phyloP scores from a whole-genome alignment of 2,113 vertebrate species.

The Platysteira castanea region DNA sequence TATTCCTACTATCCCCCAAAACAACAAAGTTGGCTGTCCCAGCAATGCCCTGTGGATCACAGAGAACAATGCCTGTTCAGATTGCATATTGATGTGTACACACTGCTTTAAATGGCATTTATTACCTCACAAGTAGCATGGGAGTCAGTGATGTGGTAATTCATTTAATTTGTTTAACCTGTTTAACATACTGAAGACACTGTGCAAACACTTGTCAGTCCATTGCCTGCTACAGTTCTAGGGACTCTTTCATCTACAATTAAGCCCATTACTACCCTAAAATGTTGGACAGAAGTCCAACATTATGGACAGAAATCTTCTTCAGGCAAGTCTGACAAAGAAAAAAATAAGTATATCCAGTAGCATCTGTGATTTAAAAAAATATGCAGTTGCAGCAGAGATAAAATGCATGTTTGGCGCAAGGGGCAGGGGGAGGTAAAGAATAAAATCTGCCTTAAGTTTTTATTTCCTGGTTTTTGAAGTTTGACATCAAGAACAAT shows the following conservation, averaged over 20 bases:
- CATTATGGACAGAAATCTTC: not conserved
- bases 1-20: not conserved
- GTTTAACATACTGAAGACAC: slow-evolving; percentile 19
- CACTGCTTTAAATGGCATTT: slow-evolving; percentile 1
- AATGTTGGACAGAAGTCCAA: not conserved
- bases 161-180: slow-evolving; percentile 48
- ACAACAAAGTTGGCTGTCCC: not conserved
- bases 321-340: not conserved
- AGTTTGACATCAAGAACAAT: not conserved
- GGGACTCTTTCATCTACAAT: not conserved
- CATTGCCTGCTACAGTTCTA: slow-evolving; percentile 1
- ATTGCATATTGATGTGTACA: not conserved
- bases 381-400: not conserved
- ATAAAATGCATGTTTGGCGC: not conserved
- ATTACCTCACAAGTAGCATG: not conserved
- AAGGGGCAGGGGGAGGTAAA: not conserved
- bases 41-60: not conserved
- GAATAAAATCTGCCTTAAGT: not conserved
- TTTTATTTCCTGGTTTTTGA: not conserved
- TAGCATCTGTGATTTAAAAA: not conserved
- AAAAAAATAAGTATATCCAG: not conserved
- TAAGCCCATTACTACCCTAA: not conserved
- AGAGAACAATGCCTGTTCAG: not conserved
- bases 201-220: not conserved
- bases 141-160: slow-evolving; percentile 17